A percentile compares a stretch with the other conserved stretches of the same genome.
Conservation (phyloP, 2,888 invertebrate genomes). For the Clitarchus hookeri region DNA sequence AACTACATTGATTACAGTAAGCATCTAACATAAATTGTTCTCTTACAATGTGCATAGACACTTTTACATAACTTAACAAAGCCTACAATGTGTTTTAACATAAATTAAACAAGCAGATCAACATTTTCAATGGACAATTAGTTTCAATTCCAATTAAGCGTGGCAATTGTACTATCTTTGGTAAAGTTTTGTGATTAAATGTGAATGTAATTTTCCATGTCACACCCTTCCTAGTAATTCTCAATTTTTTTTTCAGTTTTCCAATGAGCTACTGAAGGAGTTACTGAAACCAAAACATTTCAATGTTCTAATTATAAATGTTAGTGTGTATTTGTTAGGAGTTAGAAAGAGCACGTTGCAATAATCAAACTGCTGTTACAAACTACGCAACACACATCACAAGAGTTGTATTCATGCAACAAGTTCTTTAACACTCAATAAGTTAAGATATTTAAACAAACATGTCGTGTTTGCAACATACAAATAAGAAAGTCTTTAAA, state of each 20-base stretch:
- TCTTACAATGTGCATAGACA: background rate
- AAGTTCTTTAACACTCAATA: background rate
- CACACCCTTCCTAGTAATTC: background rate
- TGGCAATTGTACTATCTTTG: conserved; percentile 25
- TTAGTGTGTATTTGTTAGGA: background rate
- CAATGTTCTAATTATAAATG: background rate
- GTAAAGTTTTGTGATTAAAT: conserved; percentile 19
- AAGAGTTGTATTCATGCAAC: background rate
- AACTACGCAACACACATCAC: background rate
- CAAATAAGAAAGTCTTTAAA: background rate
- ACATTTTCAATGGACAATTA: background rate
- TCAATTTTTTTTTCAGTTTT: background rate
- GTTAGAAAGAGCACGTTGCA: background rate
- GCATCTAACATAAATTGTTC: background rate
- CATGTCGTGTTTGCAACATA: background rate
- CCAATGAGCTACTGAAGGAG: background rate
- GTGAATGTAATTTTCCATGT: background rate
- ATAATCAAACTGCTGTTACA: background rate
- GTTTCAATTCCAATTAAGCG: conserved; percentile 1
- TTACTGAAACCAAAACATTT: background rate
- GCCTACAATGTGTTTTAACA: background rate
- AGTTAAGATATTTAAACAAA: background rate
- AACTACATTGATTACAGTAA: background rate
- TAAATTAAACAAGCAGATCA: conserved; percentile 5
- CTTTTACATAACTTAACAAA: background rate